Conservation (phyloP, 2,888 invertebrate species). For the Acleris laterana region DNA sequence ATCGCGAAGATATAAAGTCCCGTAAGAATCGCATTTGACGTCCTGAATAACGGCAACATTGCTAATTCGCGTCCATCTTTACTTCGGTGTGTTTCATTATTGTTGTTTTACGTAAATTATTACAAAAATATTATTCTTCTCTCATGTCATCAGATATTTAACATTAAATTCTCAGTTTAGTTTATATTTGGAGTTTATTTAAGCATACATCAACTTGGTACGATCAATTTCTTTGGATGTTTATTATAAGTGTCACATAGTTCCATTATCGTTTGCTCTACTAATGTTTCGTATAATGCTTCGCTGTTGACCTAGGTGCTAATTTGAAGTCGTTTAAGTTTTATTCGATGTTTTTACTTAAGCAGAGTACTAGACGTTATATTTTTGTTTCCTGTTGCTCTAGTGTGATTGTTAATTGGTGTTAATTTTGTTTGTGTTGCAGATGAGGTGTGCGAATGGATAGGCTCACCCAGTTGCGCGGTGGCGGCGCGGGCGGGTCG, state of each 20-base stretch:
- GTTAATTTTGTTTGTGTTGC: constrained; percentile 56
- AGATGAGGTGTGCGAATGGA: constrained; percentile 81
- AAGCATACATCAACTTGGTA: constrained; percentile 51
- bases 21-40: constrained; percentile 32
- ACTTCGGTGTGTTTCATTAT: constrained; percentile 73
- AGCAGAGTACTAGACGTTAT: constrained; percentile 40
- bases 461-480: constrained; percentile 76
- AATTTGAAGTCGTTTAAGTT: constrained; percentile 72
- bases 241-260: constrained; percentile 73
- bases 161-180: constrained; percentile 40
- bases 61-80: constrained; percentile 83
- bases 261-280: constrained; percentile 75
- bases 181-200: constrained; percentile 47
- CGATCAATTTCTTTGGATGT: constrained; percentile 50
- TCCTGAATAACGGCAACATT: constrained; percentile 59
- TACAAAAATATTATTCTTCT: constrained; percentile 55
- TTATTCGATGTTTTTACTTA: constrained; percentile 59
- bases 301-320: constrained; percentile 79
- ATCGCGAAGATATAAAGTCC: constrained; percentile 21
- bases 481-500: constrained; percentile 67
- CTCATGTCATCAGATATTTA: constrained; percentile 42
- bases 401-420: constrained; percentile 38
- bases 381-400: constrained; percentile 42
- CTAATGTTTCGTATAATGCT: constrained; percentile 76
- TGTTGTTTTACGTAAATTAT: constrained; percentile 74